These are phyloP conservation scores for Anorthoa munda DNA, from an alignment of 2,888 invertebrate species.

Conservation along the genomic window DNA sequence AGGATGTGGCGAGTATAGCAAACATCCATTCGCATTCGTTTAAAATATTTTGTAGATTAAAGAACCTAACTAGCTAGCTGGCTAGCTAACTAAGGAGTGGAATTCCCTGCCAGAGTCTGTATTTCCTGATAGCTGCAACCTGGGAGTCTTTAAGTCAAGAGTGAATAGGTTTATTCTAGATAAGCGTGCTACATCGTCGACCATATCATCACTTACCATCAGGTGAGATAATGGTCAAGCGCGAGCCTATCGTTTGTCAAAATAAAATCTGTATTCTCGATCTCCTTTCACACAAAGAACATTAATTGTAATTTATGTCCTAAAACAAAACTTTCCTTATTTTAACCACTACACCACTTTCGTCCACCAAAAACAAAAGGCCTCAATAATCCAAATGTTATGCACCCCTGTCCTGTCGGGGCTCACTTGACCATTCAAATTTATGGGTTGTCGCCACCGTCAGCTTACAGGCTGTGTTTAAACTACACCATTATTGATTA, in stretches of 20 bases:
- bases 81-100: no score
- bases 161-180: no score
- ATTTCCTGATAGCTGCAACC: no score
- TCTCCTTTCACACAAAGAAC: rapidly evolving
- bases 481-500: slow-evolving; percentile 66
- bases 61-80: no score
- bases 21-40: no score
- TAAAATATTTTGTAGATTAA: no score
- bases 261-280: not conserved
- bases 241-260: not conserved
- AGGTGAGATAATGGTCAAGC: no score
- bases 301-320: not conserved
- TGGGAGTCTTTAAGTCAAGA: no score
- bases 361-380: slow-evolving; percentile 24
- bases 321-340: not conserved
- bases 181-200: no score
- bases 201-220: no score
- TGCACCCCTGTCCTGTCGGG: slow-evolving; percentile 75
- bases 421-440: slow-evolving; percentile 88
- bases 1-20: no score
- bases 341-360: not conserved
- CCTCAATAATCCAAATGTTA: slow-evolving; percentile 64
- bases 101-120: no score
- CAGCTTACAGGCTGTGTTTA: slow-evolving; percentile 67
- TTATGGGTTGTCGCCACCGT: slow-evolving; percentile 84